Conservation (phyloP, 2,113 vertebrate genomes). For the Patagioenas fasciata region DNA sequence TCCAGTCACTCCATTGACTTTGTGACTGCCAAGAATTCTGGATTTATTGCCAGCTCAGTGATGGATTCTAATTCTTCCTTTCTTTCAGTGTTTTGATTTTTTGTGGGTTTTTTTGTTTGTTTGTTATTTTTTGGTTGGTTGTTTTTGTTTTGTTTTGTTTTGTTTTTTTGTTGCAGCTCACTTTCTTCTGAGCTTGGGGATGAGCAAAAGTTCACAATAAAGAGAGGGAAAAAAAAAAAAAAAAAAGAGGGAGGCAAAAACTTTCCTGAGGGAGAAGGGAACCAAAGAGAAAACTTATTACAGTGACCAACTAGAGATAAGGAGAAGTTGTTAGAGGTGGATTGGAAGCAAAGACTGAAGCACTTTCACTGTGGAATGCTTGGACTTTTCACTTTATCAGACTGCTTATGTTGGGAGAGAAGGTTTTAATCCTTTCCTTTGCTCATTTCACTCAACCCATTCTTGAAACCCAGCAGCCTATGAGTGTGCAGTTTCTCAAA, state of each 20-base stretch:
- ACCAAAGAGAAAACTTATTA: background rate
- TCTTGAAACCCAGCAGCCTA: background rate
- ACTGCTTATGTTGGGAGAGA: background rate
- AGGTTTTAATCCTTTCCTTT: background rate
- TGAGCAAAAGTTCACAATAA: background rate
- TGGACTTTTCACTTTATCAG: background rate
- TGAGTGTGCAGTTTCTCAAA: background rate
- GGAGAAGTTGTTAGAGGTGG: background rate
- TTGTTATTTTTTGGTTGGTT: background rate
- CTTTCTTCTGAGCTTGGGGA: background rate
- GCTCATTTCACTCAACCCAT: background rate
- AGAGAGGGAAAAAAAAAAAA: background rate
- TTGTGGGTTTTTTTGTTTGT: background rate
- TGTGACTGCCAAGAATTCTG: background rate
- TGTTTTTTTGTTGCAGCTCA: background rate
- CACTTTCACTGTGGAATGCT: background rate
- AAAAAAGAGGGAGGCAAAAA: background rate
- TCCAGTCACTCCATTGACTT: background rate
- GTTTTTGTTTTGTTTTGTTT: background rate
- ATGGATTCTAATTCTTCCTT: background rate
- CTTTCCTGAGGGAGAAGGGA: background rate
- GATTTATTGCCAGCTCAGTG: background rate
- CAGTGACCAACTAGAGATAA: background rate
- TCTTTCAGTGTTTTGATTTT: background rate
- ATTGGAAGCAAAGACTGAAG: background rate